Evolutionary conservation across 2,888 invertebrate genomes (phyloP).

Genomic region (Melieria omissa): DNA sequence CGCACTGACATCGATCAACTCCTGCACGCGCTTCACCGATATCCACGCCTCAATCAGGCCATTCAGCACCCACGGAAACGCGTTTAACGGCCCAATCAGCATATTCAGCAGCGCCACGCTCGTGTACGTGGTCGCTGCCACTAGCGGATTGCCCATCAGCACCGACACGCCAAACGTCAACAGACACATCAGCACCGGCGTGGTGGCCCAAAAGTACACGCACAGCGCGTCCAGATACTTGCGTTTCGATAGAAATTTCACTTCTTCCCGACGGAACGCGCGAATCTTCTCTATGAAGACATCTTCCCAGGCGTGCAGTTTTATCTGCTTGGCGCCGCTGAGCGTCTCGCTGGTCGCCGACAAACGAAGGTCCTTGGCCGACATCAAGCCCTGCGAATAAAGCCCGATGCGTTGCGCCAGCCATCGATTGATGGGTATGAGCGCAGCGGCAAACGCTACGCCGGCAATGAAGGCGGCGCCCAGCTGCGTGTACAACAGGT

Average conservation of each 20-base stretch:
- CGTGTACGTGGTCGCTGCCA: slow-evolving; percentile 92
- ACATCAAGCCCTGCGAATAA: slow-evolving; percentile 89
- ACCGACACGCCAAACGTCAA: slow-evolving; percentile 85
- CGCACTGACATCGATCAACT: slow-evolving; percentile 78
- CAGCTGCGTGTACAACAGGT: slow-evolving; percentile 87
- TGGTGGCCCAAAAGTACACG: slow-evolving; percentile 98
- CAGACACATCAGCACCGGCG: slow-evolving; percentile 89
- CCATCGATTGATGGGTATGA: slow-evolving; percentile 93
- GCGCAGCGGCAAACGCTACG: slow-evolving; percentile 82
- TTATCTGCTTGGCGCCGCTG: slow-evolving; percentile 88
- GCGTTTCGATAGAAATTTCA: slow-evolving; percentile 81
- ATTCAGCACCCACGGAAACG: slow-evolving; percentile 98
- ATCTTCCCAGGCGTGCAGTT: slow-evolving; percentile 94
- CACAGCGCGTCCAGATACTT: slow-evolving; percentile 98
- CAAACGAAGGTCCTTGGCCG: slow-evolving; percentile 88
- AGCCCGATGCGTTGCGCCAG: slow-evolving; percentile 89
- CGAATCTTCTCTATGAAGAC: slow-evolving; percentile 80
- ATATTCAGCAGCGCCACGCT: slow-evolving; percentile 94
- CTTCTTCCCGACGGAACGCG: slow-evolving; percentile 76
- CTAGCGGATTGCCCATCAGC: slow-evolving; percentile 78
- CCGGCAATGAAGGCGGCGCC: slow-evolving; percentile 93
- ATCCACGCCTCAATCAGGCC: slow-evolving; percentile 97
- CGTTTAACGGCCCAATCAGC: slow-evolving; percentile 94
- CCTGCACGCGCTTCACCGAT: slow-evolving; percentile 87
- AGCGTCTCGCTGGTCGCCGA: slow-evolving; percentile 88